These are phyloP conservation scores for Tenthredo amoena DNA, from an alignment of 2,888 invertebrate species.

Conservation along the genomic window DNA sequence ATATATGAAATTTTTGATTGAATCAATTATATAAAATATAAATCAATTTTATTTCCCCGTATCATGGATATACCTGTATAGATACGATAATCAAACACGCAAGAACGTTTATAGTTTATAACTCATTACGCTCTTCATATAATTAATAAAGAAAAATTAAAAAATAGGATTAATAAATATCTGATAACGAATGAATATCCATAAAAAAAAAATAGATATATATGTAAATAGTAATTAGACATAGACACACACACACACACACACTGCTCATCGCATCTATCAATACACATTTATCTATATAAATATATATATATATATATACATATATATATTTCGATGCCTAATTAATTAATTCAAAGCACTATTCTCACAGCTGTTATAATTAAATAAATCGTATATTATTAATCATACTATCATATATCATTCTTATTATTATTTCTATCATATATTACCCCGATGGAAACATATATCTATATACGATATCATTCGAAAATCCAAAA, in stretches of 20 bases:
- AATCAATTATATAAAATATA: no score
- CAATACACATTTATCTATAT: neutral
- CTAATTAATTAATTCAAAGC: neutral
- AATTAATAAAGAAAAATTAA: no score
- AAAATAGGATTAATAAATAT: no score
- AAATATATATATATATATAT: no score
- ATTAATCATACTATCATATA: neutral
- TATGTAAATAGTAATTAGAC: neutral
- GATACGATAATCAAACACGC: no score
- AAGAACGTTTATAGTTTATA: neutral
- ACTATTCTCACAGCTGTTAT: neutral
- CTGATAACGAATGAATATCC: no score
- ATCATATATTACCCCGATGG: neutral
- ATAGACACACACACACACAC: neutral
- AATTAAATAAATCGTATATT: neutral
- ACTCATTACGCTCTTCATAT: neutral
- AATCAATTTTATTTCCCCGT: neutral
- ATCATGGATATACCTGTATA: no score
- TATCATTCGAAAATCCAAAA: no score
- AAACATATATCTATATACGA: no score
- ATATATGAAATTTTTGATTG: no score
- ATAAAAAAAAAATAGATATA: no score
- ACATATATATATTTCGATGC: neutral
- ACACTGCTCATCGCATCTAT: neutral
- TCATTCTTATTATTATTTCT: no score